Evolutionary conservation across 2,113 vertebrate species (phyloP), one percentile per base, ranked within the genome.

Genomic region (Helogale parvula): DNA sequence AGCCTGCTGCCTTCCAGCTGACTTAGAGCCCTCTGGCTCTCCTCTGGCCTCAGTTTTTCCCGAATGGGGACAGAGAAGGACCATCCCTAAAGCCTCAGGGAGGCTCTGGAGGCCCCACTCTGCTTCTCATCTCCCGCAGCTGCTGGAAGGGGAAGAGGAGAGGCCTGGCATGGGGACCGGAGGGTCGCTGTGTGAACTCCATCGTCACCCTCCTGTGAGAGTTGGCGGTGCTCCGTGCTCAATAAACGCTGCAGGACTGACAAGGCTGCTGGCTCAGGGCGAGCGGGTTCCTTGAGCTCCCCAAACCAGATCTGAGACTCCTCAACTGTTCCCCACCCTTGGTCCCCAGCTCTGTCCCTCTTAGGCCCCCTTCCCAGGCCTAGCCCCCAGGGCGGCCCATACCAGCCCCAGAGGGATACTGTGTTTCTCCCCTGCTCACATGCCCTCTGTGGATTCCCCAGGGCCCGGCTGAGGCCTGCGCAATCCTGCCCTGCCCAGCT

Each of bases 1-100:
- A 33, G 71, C 0, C 9, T 50, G 29, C 33, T 27, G 74, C n/a
- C 33, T 52, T 10, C 54, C 23, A 0, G 3, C 54, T 79, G 54
- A 50, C 15, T 14, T 1, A 0, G 10, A 82, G 15, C n/a, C 2
- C 23, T 38, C 11, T 9, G 2, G 5, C 47, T 45, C 80, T 5
- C 21, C 74, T 12, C 38, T 19, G 50, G 45, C 66, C 35, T 90
- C 88, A 54, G 87, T 83, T n/a, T 60, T n/a, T 17, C 80, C 50
- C 12, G 33, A 27, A 15, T 1, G 63, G 45, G 68, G n/a, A 54
- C 17, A 71, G 76, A 16, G 71, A 65, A 23, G 79, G 21, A 6
- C 41, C 0, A 0, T 52, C 38, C 50, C 65, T 2, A 15, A 52
- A 1, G 77, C 0, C 0, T 1, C 12, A 0, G 0, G 0, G 69